Base-by-base conservation (phyloP, 1,140 invertebrate genomes). In the Sminthurinus signatus region DNA sequence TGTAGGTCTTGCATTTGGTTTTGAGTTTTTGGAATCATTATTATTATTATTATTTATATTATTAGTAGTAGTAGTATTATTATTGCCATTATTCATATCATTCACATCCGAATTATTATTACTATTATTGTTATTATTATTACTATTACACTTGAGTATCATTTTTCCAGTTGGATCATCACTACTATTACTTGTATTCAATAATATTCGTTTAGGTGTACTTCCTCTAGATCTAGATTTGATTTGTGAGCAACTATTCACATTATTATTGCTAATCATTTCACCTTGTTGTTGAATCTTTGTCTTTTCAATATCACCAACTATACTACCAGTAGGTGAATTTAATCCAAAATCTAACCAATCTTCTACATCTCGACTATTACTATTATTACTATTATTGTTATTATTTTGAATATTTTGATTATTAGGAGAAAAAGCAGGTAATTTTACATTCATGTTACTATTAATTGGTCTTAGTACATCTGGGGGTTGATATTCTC, bases 391-490 rank as follows among this genome's bases (percentile, higher is more conserved):
- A n/a, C n/a, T n/a, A n/a, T n/a, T n/a, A n/a, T n/a, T n/a, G n/a
- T n/a, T n/a, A n/a, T n/a, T n/a, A n/a, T n/a, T n/a, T n/a, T n/a
- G n/a, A n/a, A n/a, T n/a, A n/a, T n/a, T n/a, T n/a, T n/a, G n/a
- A n/a, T n/a, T n/a, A n/a, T 56, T 56, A 28, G 54, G 61, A 10
- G 61, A 63, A 19, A 56, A 43, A 15, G 51, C 15, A 12, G 61
- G 42, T 5, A 29, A 19, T 29, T 64, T 64, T 21, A 62, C 52
- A 27, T 28, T 31, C 14, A 21, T 29, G 29, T 36, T 61, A 36
- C 62, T 69, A 31, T 54, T 62, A 8, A 69, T 14, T 17, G 67
- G 63, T 12, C 63, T 23, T 4, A 69, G 60, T 29, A 69, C 64
- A 14, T 64, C 62, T 15, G 28, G 19, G n/a, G n/a, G n/a, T n/a